Evolutionary conservation across 2,888 invertebrate species (phyloP).

Genomic region (Aplocera efformata): DNA sequence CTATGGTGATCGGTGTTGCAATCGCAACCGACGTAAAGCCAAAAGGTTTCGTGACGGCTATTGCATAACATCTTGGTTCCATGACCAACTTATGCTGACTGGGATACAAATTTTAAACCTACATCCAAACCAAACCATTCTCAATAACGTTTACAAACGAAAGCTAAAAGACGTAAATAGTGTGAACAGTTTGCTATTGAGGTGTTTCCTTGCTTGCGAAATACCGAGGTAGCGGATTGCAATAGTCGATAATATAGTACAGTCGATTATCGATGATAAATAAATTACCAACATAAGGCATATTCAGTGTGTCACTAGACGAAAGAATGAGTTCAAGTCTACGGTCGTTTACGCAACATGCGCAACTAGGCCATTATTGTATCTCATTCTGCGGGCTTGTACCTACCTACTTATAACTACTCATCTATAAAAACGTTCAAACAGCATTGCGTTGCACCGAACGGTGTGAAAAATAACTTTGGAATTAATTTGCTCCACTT

Average conservation of each 20-base stretch:
- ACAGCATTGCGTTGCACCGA: not conserved
- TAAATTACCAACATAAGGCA: conserved; percentile 10
- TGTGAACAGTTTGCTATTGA: not conserved
- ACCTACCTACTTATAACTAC: conserved; percentile 24
- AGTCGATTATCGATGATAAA: conserved; percentile 10
- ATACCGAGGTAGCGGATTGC: not conserved
- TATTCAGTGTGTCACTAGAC: conserved; percentile 46
- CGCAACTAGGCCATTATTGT: conserved; percentile 67
- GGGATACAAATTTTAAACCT: conserved; percentile 11
- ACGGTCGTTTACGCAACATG: conserved; percentile 70
- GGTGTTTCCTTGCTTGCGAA: conserved; percentile 2
- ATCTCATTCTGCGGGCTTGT: conserved; percentile 45
- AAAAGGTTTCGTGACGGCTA: conserved; percentile 68
- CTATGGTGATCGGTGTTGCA: conserved; percentile 64
- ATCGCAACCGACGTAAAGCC: conserved; percentile 50
- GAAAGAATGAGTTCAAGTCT: conserved; percentile 71
- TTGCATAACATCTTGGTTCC: conserved; percentile 60
- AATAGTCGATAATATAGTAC: conserved; percentile 3
- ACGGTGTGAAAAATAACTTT: too few relatives aligned
- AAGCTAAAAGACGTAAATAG: not conserved
- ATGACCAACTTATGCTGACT: conserved; percentile 30
- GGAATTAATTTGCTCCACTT: too few relatives aligned
- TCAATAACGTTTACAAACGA: not conserved
- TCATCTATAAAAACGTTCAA: conserved; percentile 16
- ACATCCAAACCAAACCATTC: conserved; percentile 4